Evolutionary conservation across 2,797 vertebrate species (phyloP).

Genomic region (Acrossocheilus fasciatus): DNA sequence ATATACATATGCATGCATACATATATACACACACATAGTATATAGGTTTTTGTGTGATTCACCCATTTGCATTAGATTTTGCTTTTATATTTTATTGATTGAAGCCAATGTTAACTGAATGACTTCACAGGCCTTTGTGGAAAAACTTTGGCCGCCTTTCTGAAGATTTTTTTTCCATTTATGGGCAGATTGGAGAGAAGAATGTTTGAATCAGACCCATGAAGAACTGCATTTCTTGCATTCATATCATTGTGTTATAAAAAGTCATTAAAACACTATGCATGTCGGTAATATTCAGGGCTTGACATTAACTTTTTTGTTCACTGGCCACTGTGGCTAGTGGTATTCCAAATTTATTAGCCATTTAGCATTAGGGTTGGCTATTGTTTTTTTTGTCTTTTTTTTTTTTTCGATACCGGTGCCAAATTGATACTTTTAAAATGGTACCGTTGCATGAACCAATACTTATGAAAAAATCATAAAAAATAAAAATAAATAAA

Average conservation of each 20-base stretch:
- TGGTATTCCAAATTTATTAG: no score
- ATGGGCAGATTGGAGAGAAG: background rate
- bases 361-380: no score
- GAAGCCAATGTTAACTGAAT: constrained; percentile 21
- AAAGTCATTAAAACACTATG: background rate
- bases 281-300: background rate
- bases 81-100: constrained; percentile 5
- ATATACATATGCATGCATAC: background rate
- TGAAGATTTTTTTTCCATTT: constrained; percentile 8
- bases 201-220: background rate
- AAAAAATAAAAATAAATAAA: no score
- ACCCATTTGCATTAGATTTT: background rate
- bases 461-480: no score
- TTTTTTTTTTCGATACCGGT: no score
- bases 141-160: background rate
- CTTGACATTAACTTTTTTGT: no score
- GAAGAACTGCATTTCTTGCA: background rate
- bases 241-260: background rate
- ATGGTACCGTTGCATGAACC: no score
- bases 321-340: no score
- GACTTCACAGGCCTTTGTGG: constrained; percentile 5
- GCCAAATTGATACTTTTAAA: no score
- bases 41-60: background rate
- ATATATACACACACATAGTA: no score
- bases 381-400: no score